These are phyloP conservation scores for Lithobates pipiens DNA, from an alignment of 2,797 vertebrate genomes.

Conservation along the genomic window DNA sequence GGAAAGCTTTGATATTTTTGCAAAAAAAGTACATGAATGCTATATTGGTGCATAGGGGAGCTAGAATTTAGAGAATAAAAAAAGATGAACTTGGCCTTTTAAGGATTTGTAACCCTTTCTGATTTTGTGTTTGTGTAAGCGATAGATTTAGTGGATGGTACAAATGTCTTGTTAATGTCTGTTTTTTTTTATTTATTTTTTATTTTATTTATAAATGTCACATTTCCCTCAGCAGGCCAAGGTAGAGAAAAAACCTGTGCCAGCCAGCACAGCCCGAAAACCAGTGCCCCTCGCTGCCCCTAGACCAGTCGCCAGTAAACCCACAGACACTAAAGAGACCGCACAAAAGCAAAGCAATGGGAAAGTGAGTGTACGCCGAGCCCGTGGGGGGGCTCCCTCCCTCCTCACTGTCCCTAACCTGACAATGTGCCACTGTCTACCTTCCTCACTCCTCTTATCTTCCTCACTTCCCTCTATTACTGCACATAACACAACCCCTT, in stretches of 20 bases:
- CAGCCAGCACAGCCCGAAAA: conserved; percentile 72
- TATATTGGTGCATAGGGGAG: too few species aligned
- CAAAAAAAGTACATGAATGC: too few species aligned
- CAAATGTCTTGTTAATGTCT: conserved; percentile 14
- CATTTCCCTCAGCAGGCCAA: conserved; percentile 80
- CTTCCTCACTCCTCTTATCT: conserved; percentile 10
- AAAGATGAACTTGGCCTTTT: too few species aligned
- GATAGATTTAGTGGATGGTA: not conserved
- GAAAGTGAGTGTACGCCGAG: conserved; percentile 80
- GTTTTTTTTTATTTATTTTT: conserved; percentile 21
- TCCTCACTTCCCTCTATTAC: not conserved
- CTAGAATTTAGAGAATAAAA: too few species aligned
- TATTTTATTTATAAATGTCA: conserved; percentile 41
- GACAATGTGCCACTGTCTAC: conserved; percentile 20
- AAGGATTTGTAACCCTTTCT: not conserved
- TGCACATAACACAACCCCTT: not conserved
- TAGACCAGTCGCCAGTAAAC: conserved; percentile 70
- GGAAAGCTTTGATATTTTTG: too few species aligned
- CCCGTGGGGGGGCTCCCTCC: not conserved
- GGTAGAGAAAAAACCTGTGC: conserved; percentile 77
- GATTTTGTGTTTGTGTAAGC: not conserved
- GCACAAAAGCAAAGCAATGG: conserved; percentile 77
- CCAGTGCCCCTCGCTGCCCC: conserved; percentile 71
- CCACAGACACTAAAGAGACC: conserved; percentile 71
- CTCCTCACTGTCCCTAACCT: conserved; percentile 64